phyloP scores from a whole-genome alignment of 2,797 vertebrate genomes.

The Tauraco hartlaubi region DNA sequence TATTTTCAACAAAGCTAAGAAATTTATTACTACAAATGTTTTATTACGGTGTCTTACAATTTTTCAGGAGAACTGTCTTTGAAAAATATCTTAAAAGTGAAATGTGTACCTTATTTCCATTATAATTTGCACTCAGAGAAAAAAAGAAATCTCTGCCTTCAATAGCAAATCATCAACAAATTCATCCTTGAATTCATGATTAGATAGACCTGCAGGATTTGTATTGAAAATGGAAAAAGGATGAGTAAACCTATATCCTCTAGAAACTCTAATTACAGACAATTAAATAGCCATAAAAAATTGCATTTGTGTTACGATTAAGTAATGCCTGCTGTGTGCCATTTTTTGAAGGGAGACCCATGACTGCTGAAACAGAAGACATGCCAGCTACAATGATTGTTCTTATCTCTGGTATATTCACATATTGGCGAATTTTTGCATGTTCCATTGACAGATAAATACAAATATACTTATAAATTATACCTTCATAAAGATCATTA shows the following conservation, averaged over 20 bases:
- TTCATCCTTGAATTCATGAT: neutral
- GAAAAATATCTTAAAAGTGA: neutral
- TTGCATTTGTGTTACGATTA: neutral
- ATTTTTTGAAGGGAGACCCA: neutral
- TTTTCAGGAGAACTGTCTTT: neutral
- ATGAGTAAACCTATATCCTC: neutral
- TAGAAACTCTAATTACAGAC: neutral
- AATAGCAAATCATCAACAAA: neutral
- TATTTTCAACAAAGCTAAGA: neutral
- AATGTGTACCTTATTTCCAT: neutral
- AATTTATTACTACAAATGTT: neutral
- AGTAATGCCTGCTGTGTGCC: neutral
- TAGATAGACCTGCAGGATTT: neutral
- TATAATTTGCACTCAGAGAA: neutral
- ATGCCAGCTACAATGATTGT: neutral
- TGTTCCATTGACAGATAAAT: neutral
- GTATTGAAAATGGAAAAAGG: neutral
- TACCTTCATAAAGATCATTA: neutral
- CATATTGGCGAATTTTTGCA: neutral
- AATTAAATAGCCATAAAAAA: neutral
- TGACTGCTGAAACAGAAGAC: neutral
- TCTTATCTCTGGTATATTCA: neutral
- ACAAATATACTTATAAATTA: neutral
- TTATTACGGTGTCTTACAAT: neutral
- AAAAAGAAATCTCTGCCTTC: neutral